Conservation (phyloP, 1,140 invertebrate species). For the Sycophila sp. region DNA sequence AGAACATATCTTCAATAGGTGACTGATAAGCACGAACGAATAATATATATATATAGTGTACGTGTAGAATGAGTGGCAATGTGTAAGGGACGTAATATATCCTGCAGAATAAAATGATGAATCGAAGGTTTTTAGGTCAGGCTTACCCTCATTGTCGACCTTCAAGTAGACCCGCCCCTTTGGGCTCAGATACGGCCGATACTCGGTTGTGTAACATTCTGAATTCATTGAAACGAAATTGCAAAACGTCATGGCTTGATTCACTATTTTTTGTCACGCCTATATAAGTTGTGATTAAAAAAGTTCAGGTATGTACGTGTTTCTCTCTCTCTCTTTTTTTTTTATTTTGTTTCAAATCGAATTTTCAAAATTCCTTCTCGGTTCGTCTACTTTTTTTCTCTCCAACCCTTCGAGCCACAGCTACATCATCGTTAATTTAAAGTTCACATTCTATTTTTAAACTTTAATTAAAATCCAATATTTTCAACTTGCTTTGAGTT, state of each 20-base stretch:
- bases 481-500: background rate
- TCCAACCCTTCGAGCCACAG: background rate
- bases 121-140: slow-evolving; percentile 56
- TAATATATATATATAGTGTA: no score
- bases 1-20: background rate
- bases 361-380: background rate
- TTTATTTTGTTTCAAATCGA: background rate
- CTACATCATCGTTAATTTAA: background rate
- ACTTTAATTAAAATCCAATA: no score
- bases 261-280: slow-evolving; percentile 5
- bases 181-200: slow-evolving; percentile 75
- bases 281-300: slow-evolving; percentile 36
- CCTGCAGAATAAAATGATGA: slow-evolving; percentile 64
- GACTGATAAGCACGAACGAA: slow-evolving; percentile 25
- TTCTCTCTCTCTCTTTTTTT: background rate
- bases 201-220: slow-evolving; percentile 72
- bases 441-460: background rate
- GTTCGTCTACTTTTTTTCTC: background rate
- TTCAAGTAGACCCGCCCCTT: slow-evolving; percentile 83
- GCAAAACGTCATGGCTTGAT: slow-evolving; percentile 10
- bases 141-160: slow-evolving; percentile 83
- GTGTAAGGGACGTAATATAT: slow-evolving; percentile 55
- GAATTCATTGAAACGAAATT: slow-evolving; percentile 65
- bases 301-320: background rate
- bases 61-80: slow-evolving; percentile 27